Evolutionary conservation across 2,888 invertebrate genomes (phyloP), one percentile per base, ranked within the genome.

Genomic region (Horisme vitalbata): DNA sequence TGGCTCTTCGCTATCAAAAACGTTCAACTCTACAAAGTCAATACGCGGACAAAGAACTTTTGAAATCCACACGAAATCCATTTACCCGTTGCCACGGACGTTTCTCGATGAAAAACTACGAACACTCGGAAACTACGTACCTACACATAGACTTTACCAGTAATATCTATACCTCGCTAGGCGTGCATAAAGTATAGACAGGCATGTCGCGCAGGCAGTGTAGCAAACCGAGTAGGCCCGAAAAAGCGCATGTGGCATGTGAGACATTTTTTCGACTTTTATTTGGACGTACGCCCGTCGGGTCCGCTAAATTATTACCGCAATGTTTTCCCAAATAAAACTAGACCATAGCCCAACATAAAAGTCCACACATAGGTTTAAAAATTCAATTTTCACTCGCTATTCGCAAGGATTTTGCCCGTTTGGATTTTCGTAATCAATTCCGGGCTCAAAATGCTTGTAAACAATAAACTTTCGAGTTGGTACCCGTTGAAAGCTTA

Each of bases 321-420:
- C 67, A 61, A 68, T 69, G 71, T 72, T 70, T 71, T 65, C 55
- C 51, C 52, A 62, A 70, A 71, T 63, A 69, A 69, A 70, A 65
- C 67, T 66, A 63, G 58, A 58, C 55, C 45, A 57, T 53, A 58
- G 52, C 33, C 55, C 34, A 34, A 46, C 59, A 60, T 65, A 67
- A 68, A 70, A 67, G 59, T 65, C 52, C 45, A 57, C 63, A 57
- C 66, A 64, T 64, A 64, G 68, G 55, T 68, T 72, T 70, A 69
- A 73, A 75, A 71, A 71, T 69, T 71, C 68, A 71, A 75, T 73
- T 68, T 72, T 67, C 63, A 45, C 54, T 48, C 41, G 53, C 57
- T 39, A 55, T 63, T 59, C 57, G 49, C 58, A 45, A 63, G 50
- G 57, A 59, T 61, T 62, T 54, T 44, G 50, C 55, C 46, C 49